phyloP scores from a whole-genome alignment of 2,797 vertebrate species.

The Paguma larvata region DNA sequence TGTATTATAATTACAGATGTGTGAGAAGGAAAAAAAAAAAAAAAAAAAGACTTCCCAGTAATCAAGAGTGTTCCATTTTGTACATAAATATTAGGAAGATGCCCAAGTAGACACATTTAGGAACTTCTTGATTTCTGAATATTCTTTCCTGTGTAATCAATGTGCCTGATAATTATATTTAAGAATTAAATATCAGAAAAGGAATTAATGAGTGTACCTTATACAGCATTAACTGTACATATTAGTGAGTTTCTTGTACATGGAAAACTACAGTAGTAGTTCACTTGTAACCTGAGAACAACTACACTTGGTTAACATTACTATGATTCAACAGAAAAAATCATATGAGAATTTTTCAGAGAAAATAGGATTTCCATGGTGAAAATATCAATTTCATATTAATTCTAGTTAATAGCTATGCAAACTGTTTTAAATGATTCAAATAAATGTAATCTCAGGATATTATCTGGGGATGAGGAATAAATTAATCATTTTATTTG shows the following conservation, averaged over 20 bases:
- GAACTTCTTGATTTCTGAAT: neutral
- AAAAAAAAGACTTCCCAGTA: neutral
- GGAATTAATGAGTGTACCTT: neutral
- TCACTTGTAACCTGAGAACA: neutral
- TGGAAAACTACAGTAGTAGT: neutral
- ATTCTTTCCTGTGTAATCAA: neutral
- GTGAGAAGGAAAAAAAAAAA: neutral
- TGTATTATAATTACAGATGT: neutral
- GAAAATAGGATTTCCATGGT: neutral
- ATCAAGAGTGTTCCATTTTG: neutral
- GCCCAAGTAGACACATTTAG: neutral
- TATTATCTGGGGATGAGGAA: neutral
- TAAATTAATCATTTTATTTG: neutral
- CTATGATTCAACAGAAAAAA: neutral
- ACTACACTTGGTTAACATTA: neutral
- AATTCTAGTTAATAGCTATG: neutral
- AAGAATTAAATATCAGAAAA: neutral
- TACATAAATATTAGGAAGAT: neutral
- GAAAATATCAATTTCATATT: neutral
- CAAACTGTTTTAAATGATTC: neutral
- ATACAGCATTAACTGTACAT: neutral
- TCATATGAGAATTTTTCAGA: neutral
- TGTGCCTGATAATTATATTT: neutral
- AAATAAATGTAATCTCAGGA: neutral
- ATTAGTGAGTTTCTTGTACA: neutral